Evolutionary conservation across 2,888 invertebrate species (phyloP), one percentile per base, ranked within the genome.

Genomic region (Baccha elongata): DNA sequence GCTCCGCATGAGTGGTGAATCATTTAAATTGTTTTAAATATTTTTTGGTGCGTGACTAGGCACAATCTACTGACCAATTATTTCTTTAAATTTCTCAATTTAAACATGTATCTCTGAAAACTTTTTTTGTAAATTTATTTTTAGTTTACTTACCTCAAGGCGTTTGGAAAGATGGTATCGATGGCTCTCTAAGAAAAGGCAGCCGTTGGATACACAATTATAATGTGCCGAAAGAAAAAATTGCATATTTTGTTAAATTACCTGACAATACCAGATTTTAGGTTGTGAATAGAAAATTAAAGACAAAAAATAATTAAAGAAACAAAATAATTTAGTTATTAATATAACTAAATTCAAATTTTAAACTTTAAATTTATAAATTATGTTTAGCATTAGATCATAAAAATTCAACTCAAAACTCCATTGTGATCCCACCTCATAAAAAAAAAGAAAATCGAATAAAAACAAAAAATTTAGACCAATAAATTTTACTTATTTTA

Each of bases 101-200:
- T n/a, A n/a, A n/a, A n/a, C n/a, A n/a, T n/a, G n/a, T n/a, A n/a
- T n/a, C n/a, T n/a, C n/a, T n/a, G n/a, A 29, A 8, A 4, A n/a
- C 2, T 6, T 19, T 42, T 26, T 29, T 19, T 2, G 11, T 2
- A n/a, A n/a, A n/a, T 42, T 19, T 65, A n/a, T 67, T 91, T 88
- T 0, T 88, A 93, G 95, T 98, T 72, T 98, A 98, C 88, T 92
- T 97, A 26, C 98, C 98, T 0, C 95, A 95, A 23, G 99, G 98
- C 0, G 95, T 97, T 0, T 98, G 98, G 98, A 95, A 95, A 87
- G 97, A 98, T 88, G 97, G 97, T 11, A 96, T 97, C 86, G 96
- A 97, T 88, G 95, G 95, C 0, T 96, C 96, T 21, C 92, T 96
- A 44, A 93, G 96, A 35, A 97, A 97, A 87, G 97, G 98, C 0